These are phyloP conservation scores for Chaetophractus vellerosus DNA, from an alignment of 2,797 vertebrate species.

Conservation along the genomic window DNA sequence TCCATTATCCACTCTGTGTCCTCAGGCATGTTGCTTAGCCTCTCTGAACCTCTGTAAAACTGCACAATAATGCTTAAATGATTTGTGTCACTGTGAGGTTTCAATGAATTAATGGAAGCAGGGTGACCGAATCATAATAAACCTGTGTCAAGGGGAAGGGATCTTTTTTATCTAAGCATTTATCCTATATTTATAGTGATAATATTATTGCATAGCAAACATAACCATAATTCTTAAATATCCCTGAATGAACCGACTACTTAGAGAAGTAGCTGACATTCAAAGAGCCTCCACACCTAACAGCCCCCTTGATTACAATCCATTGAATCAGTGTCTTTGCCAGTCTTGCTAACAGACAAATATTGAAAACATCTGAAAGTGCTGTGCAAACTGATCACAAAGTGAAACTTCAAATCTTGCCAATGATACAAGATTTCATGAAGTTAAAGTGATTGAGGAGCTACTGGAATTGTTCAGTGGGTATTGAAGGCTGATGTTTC, in stretches of 20 bases:
- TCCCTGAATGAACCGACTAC: neutral
- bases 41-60: neutral
- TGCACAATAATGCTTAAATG: neutral
- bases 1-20: neutral
- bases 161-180: neutral
- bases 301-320: rapidly evolving
- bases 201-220: neutral
- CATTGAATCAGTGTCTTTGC: rapidly evolving
- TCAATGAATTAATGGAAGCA: neutral
- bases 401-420: rapidly evolving
- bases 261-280: neutral
- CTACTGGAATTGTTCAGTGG: no score
- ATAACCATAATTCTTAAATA: neutral
- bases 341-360: neutral
- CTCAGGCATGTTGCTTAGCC: neutral
- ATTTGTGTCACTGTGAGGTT: neutral
- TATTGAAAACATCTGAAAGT: neutral
- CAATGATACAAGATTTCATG: neutral
- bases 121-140: neutral
- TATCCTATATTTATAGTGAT: neutral
- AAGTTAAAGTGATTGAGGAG: neutral
- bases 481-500: neutral
- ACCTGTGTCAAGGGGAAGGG: neutral
- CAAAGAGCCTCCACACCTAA: no score
- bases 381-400: neutral